Percentiles rank a stretch among this genome's conserved stretches.
Evolutionary conservation across 2,797 vertebrate species (phyloP).

Genomic region (Spea hammondii): DNA sequence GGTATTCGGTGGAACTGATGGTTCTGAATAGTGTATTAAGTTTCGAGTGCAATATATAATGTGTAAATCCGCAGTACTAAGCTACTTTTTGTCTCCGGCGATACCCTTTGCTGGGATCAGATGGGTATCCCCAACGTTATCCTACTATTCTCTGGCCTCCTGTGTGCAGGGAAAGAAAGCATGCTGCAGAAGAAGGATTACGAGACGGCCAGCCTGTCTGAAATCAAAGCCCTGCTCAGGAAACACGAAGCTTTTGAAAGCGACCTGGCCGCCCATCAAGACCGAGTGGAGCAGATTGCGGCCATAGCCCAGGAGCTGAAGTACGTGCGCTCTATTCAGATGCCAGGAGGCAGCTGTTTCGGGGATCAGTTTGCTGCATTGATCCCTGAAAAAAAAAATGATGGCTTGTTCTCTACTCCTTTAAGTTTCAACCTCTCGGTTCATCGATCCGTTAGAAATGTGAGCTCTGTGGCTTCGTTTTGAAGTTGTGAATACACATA

Average conservation of each 20-base stretch:
- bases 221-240: constrained; percentile 96
- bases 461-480: too few species aligned
- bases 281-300: constrained; percentile 96
- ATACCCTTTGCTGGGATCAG: background rate
- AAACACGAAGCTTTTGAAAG: constrained; percentile 98
- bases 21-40: too few species aligned
- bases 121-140: background rate
- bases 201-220: constrained; percentile 89
- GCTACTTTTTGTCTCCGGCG: too few species aligned
- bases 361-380: too few species aligned
- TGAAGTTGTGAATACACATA: too few species aligned
- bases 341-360: background rate
- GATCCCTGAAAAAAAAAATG: too few species aligned
- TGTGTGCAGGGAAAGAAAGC: constrained; percentile 84
- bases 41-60: too few species aligned
- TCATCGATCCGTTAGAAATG: too few species aligned
- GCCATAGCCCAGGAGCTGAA: constrained; percentile 97
- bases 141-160: constrained; percentile 18
- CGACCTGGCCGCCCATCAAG: constrained; percentile 95
- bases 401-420: too few species aligned
- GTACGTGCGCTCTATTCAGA: constrained; percentile 63
- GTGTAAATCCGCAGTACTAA: too few species aligned
- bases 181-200: constrained; percentile 91
- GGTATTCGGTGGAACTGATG: too few species aligned
- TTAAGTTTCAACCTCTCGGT: too few species aligned